A percentile compares a stretch with the other conserved stretches of the same genome.
These are phyloP conservation scores for Cottoperca gobio DNA, from an alignment of 2,797 vertebrate genomes.

Conservation along the genomic window DNA sequence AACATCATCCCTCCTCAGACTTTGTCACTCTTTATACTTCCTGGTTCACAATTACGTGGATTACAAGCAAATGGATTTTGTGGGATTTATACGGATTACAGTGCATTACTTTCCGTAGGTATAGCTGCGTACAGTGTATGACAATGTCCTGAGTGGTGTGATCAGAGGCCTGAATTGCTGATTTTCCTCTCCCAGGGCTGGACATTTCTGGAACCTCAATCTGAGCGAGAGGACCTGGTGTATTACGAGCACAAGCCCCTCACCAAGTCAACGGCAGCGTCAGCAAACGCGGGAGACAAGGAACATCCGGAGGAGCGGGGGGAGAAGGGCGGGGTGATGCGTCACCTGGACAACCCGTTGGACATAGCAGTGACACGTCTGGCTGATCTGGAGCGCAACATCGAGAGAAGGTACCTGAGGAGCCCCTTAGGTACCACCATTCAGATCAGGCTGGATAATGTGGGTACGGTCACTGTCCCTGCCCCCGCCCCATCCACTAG, in stretches of 20 bases:
- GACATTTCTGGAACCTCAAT: conserved; percentile 95
- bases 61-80: too few species aligned
- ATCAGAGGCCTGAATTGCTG: conserved; percentile 5
- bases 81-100: too few species aligned
- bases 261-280: conserved; percentile 81
- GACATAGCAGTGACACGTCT: conserved; percentile 99
- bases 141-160: not conserved
- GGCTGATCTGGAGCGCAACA: conserved; percentile 99
- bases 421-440: conserved; percentile 99
- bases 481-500: conserved; percentile 99
- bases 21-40: too few species aligned
- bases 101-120: too few species aligned
- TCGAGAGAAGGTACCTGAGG: conserved; percentile 99
- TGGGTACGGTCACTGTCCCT: conserved; percentile 99
- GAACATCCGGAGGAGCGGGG: conserved; percentile 87
- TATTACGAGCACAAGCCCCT: conserved; percentile 97
- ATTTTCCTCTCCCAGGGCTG: conserved; percentile 88
- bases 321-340: conserved; percentile 89
- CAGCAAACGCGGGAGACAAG: conserved; percentile 76
- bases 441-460: conserved; percentile 99
- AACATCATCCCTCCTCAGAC: too few species aligned
- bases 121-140: too few species aligned
- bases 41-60: too few species aligned
- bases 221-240: conserved; percentile 98
- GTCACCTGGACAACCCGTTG: conserved; percentile 98